Evolutionary conservation across 2,888 invertebrate genomes (phyloP).

Genomic region (Callyntrura sp.): DNA sequence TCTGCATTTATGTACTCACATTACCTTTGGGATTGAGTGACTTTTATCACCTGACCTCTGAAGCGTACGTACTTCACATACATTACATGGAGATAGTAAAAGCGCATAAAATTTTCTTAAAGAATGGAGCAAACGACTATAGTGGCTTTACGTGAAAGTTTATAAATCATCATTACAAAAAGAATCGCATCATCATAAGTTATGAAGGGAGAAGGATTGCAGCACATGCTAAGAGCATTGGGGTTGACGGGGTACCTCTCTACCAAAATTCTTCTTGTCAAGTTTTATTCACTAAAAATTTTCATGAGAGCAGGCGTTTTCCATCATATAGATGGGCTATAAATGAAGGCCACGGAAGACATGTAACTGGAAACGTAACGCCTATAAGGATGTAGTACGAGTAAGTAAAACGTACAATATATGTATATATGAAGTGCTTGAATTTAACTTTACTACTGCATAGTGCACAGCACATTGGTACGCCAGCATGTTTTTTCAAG

Average conservation of each 20-base stretch:
- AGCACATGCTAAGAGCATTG: background rate
- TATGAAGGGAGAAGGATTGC: constrained; percentile 23
- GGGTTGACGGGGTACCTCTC: background rate
- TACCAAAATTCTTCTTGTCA: constrained; percentile 70
- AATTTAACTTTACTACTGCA: no score
- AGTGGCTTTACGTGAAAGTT: background rate
- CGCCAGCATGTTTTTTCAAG: constrained; percentile 12
- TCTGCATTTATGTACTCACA: background rate
- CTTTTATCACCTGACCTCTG: constrained; percentile 31
- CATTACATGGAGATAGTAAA: background rate
- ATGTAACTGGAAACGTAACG: no score
- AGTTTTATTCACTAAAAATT: constrained; percentile 41
- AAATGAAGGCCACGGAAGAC: no score
- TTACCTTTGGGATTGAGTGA: background rate
- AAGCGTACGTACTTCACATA: background rate
- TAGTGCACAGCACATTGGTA: background rate
- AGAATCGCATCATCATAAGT: constrained; percentile 33
- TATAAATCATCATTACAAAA: constrained; percentile 29
- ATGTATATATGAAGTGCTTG: no score
- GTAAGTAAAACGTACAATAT: no score
- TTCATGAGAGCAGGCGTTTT: constrained; percentile 15
- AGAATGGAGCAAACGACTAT: background rate
- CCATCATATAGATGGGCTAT: background rate
- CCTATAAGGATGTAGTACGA: no score
- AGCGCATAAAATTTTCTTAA: background rate